phyloP scores from a whole-genome alignment of 2,113 vertebrate species.

The Chloroceryle aenea region DNA sequence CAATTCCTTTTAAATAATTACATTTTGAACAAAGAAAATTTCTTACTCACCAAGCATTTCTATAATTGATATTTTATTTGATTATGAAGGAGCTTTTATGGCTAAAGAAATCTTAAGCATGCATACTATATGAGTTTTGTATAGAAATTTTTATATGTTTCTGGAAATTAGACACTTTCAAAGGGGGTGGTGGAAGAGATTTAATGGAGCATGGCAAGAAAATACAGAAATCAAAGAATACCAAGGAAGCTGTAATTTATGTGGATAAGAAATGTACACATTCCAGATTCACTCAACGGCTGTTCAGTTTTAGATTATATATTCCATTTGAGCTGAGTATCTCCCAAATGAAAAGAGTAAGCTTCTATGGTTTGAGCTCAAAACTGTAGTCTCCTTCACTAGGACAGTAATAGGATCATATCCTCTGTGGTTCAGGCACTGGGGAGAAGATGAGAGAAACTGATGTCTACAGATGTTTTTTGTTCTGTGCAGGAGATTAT shows the following conservation, averaged over 20 bases:
- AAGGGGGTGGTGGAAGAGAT: neutral
- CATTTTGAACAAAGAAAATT: neutral
- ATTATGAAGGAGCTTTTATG: neutral
- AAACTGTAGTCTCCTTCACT: neutral
- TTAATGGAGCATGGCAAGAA: neutral
- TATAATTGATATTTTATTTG: neutral
- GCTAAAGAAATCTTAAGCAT: neutral
- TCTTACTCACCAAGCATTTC: neutral
- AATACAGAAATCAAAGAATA: neutral
- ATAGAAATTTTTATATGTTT: neutral
- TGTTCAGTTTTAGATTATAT: neutral
- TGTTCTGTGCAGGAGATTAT: neutral
- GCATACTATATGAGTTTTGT: neutral
- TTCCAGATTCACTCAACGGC: neutral
- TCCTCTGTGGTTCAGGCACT: neutral
- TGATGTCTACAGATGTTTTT: conserved; percentile 6
- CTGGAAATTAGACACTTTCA: neutral
- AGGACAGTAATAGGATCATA: neutral
- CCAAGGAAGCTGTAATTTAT: neutral
- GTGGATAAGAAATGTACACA: neutral
- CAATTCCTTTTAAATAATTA: neutral
- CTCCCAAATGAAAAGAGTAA: neutral
- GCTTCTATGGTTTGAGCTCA: neutral
- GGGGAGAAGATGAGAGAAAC: neutral
- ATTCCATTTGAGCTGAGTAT: neutral